A percentile compares a stretch with the other conserved stretches of the same genome.
These are phyloP conservation scores for Pammene aurita DNA, from an alignment of 2,888 invertebrate species.

Conservation along the genomic window DNA sequence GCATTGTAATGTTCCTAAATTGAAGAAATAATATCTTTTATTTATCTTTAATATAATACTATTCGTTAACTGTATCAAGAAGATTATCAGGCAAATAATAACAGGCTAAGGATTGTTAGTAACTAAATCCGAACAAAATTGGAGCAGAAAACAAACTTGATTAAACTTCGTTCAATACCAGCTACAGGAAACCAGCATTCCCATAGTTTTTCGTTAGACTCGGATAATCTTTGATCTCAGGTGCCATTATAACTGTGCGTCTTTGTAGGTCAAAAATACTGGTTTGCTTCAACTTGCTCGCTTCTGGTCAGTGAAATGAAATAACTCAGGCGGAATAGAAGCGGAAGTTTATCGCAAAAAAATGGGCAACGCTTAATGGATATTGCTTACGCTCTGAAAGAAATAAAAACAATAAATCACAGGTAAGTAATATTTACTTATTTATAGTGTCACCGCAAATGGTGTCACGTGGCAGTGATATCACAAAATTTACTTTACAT, in stretches of 20 bases:
- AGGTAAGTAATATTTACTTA: no score
- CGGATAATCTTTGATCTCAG: neutral
- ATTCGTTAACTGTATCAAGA: no score
- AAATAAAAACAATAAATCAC: conserved; percentile 17
- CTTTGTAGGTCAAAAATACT: neutral
- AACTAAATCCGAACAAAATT: conserved; percentile 20
- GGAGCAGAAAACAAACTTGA: conserved; percentile 27
- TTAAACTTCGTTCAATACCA: conserved; percentile 35
- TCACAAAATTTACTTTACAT: no score
- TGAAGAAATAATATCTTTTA: no score
- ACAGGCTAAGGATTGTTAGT: conserved; percentile 14
- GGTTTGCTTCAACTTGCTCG: neutral
- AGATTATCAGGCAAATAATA: conserved; percentile 2
- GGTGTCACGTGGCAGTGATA: no score
- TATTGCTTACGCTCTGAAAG: neutral
- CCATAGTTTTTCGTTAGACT: neutral
- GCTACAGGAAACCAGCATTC: conserved; percentile 21
- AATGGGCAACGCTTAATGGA: conserved; percentile 16
- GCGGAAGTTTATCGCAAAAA: conserved; percentile 28
- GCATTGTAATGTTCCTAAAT: no score
- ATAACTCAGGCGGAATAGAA: neutral
- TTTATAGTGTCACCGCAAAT: no score
- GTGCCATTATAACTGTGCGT: no score
- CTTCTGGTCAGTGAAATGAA: neutral
- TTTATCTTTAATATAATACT: no score